These are phyloP conservation scores for Neoscelio sp. DNA, from an alignment of 2,888 invertebrate genomes.

Conservation along the genomic window DNA sequence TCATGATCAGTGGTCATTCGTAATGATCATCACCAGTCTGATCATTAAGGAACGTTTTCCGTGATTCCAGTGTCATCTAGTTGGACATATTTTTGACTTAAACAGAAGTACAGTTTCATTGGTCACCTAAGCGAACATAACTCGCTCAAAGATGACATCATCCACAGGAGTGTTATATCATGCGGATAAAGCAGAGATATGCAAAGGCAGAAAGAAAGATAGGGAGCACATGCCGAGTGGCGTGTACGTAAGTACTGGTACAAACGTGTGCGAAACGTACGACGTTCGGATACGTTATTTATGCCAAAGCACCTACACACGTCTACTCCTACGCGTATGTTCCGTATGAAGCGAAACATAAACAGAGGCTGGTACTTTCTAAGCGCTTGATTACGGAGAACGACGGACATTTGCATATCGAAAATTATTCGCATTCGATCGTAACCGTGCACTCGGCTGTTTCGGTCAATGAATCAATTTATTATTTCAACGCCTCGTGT, in stretches of 20 bases:
- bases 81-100: background rate
- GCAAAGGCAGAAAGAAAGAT: constrained; percentile 19
- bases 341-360: constrained; percentile 11
- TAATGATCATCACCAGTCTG: no score
- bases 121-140: background rate
- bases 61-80: no score
- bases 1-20: no score
- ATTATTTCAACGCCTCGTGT: constrained; percentile 41
- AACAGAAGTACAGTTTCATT: constrained; percentile 2
- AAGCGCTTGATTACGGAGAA: constrained; percentile 4
- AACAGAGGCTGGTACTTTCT: constrained; percentile 18
- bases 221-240: background rate
- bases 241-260: background rate
- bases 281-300: background rate
- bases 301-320: constrained; percentile 3
- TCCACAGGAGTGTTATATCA: constrained; percentile 11
- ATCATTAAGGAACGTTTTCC: no score
- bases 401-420: constrained; percentile 17
- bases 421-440: constrained; percentile 24
- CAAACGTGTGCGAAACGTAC: background rate
- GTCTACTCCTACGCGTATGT: constrained; percentile 3
- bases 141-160: constrained; percentile 28
- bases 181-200: constrained; percentile 20
- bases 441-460: background rate
- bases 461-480: constrained; percentile 28